phyloP scores from a whole-genome alignment of 2,113 vertebrate species.

The Myiagra hebetior region DNA sequence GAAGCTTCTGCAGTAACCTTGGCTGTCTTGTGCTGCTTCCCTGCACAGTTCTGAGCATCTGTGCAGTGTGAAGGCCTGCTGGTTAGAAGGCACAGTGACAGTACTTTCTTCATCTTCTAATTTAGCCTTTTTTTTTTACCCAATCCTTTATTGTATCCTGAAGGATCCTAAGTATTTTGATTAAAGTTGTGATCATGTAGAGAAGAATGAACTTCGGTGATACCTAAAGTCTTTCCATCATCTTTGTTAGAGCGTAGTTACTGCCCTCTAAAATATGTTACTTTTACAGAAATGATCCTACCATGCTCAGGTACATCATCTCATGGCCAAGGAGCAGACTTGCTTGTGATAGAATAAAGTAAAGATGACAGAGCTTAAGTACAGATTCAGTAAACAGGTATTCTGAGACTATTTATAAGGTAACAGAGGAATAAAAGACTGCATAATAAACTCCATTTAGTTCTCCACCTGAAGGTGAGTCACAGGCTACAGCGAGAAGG shows the following conservation, averaged over 20 bases:
- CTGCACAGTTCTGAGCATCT: not conserved
- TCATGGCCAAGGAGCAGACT: not conserved
- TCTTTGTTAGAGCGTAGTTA: not conserved
- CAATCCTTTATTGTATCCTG: not conserved
- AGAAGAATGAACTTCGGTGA: not conserved
- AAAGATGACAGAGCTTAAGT: constrained; percentile 11
- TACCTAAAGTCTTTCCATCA: not conserved
- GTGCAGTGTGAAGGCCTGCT: not conserved
- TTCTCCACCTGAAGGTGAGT: constrained; percentile 21
- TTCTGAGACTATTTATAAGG: not conserved
- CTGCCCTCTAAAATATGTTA: not conserved
- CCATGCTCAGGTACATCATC: not conserved
- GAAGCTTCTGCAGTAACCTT: constrained; percentile 29
- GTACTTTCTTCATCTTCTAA: not conserved
- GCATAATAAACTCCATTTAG: not conserved
- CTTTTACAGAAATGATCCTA: not conserved
- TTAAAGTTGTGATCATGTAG: not conserved
- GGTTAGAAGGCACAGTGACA: not conserved
- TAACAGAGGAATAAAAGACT: not conserved
- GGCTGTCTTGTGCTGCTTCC: not conserved
- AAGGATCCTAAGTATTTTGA: not conserved
- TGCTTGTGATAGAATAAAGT: not conserved
- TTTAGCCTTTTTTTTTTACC: not conserved
- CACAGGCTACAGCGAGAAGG: not conserved
- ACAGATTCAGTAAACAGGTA: not conserved